These are phyloP conservation scores for Trachelus iudaicus DNA, from an alignment of 2,888 invertebrate genomes.

Conservation along the genomic window DNA sequence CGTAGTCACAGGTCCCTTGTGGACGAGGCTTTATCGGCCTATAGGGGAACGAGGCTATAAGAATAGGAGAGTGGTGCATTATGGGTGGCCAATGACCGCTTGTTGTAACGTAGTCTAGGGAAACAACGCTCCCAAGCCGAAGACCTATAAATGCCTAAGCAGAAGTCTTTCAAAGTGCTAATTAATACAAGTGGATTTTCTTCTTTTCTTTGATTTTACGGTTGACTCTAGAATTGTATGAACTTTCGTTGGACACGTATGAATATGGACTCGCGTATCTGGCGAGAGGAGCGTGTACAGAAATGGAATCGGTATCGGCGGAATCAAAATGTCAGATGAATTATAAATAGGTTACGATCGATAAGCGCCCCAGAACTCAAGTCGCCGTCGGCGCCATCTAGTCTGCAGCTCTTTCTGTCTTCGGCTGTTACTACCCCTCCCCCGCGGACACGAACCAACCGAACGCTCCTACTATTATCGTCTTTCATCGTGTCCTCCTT, in stretches of 20 bases:
- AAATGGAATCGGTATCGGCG: conserved; percentile 42
- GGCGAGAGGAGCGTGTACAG: neutral
- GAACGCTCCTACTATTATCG: too few species aligned
- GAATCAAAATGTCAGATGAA: conserved; percentile 61
- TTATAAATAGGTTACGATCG: conserved; percentile 62
- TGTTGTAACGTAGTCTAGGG: conserved; percentile 6
- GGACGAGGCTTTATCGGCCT: neutral
- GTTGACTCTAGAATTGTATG: neutral
- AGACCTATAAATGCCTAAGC: conserved; percentile 55
- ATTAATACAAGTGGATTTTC: conserved; percentile 46
- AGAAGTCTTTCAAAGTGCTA: conserved; percentile 58
- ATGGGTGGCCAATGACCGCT: conserved; percentile 39
- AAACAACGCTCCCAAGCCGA: conserved; percentile 36
- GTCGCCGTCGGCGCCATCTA: conserved; percentile 56
- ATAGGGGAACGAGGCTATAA: neutral
- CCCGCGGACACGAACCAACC: too few species aligned
- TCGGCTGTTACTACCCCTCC: conserved; percentile 36
- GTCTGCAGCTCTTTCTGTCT: conserved; percentile 48
- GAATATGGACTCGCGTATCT: conserved; percentile 2
- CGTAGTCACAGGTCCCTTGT: too few species aligned
- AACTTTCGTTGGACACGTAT: conserved; percentile 13
- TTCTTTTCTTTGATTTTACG: conserved; percentile 5
- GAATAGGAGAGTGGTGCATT: neutral
- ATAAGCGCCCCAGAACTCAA: conserved; percentile 52
- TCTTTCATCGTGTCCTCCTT: neutral